Conservation (phyloP, 2,797 vertebrate species). For the Siniperca scherzeri region DNA sequence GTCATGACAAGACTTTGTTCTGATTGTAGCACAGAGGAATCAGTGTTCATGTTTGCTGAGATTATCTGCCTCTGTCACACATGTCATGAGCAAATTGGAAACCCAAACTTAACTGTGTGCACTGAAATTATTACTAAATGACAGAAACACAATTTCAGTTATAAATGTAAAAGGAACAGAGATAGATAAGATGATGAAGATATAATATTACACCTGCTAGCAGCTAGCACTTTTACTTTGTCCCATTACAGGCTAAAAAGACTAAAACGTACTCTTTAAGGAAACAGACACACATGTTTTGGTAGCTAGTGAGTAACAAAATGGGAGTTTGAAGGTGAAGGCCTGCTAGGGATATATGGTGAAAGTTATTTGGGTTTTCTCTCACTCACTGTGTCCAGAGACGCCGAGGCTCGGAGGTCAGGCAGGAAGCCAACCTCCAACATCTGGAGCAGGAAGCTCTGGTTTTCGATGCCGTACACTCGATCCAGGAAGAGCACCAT, state of each 20-base stretch:
- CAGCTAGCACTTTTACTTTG: background rate
- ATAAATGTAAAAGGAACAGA: background rate
- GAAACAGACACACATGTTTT: background rate
- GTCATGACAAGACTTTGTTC: background rate
- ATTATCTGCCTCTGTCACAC: background rate
- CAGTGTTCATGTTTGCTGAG: slow-evolving; percentile 13
- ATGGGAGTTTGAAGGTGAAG: background rate
- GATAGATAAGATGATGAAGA: background rate
- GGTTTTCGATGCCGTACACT: slow-evolving; percentile 97
- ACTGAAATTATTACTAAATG: slow-evolving; percentile 1
- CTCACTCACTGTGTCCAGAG: slow-evolving; percentile 93
- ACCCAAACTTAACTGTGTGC: background rate
- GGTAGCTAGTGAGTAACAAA: background rate
- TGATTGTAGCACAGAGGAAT: slow-evolving; percentile 4
- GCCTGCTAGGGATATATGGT: background rate
- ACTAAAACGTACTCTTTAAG: background rate
- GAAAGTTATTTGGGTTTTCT: background rate
- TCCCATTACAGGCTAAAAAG: background rate
- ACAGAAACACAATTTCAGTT: background rate
- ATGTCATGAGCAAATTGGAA: slow-evolving; percentile 27
- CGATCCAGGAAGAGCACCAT: slow-evolving; percentile 99
- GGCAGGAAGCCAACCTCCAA: slow-evolving; percentile 98
- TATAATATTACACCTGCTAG: background rate
- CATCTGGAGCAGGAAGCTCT: slow-evolving; percentile 95
- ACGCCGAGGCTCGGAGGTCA: slow-evolving; percentile 94